Evolutionary conservation across 1,140 invertebrate genomes (phyloP).

Genomic region (Augochlora pura): DNA sequence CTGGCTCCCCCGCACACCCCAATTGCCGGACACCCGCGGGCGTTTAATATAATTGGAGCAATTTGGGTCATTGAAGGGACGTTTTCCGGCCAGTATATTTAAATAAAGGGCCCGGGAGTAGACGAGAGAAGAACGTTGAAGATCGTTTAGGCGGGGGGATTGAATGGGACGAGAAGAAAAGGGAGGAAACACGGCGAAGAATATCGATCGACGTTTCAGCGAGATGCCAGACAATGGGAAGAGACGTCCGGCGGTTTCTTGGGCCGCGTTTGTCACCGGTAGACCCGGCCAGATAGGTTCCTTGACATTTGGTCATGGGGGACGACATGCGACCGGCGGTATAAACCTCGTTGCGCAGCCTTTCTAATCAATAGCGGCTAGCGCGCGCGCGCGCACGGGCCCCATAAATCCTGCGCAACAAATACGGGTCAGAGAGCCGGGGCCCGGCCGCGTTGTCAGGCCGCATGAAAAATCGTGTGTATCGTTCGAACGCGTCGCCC

Average conservation of each 20-base stretch:
- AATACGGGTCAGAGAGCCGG: conserved; percentile 13
- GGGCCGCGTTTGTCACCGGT: not conserved
- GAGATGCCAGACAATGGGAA: not conserved
- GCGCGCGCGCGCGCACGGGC: not conserved
- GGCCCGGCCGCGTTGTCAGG: conserved; percentile 1
- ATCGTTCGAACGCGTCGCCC: conserved; percentile 4
- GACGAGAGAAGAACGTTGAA: too few relatives aligned
- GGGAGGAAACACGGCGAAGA: too few relatives aligned
- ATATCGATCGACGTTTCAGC: too few relatives aligned
- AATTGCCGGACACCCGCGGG: too few relatives aligned
- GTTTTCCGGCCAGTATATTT: too few relatives aligned
- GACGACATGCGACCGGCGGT: not conserved
- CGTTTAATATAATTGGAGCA: too few relatives aligned
- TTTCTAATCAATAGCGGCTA: conserved; percentile 14
- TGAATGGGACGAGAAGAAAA: too few relatives aligned
- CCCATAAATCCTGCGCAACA: conserved; percentile 21
- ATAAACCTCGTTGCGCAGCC: not conserved
- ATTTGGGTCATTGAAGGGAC: too few relatives aligned
- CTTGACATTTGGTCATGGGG: conserved; percentile 15
- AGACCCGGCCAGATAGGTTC: not conserved
- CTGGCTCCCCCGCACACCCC: too few relatives aligned
- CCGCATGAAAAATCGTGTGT: conserved; percentile 5
- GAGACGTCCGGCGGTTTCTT: not conserved
- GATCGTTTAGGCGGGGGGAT: too few relatives aligned
- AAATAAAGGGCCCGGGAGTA: too few relatives aligned